Evolutionary conservation across 1,140 invertebrate species (phyloP), one percentile per base, ranked within the genome.

Genomic region (Plectrocnemia conspersa): DNA sequence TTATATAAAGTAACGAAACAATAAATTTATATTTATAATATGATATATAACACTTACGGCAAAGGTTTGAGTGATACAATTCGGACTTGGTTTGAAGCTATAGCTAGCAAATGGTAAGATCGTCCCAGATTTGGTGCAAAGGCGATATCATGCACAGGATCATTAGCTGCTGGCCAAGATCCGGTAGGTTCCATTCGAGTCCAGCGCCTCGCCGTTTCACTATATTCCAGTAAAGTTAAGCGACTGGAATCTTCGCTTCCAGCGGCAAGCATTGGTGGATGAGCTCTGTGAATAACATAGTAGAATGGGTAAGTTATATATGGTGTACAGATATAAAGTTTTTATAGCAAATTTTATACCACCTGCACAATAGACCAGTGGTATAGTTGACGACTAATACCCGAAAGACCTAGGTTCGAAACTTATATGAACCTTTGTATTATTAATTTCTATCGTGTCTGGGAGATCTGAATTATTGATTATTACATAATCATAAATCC

Each of bases 121-220:
- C 93, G 79, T 18, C 96, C 96, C 29, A 96, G 77, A 75, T 97
- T 97, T n/a, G 95, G 94, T 15, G 95, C 91, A 77, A 99, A 99
- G 0, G 89, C 83, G 13, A 98, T 80, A 76, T 97, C 94, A 68
- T 96, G 89, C 15, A 99, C 93, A 4, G 93, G 84, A 64, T 98
- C 93, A 35, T 80, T 83, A 32, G 96, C 32, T 3, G 48, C 21
- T 1, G 59, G 59, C 59, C 59, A 61, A 1, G 59, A n/a, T 6
- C 59, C 59, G 7, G 50, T 21, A 0, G 55, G 59, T 41, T 61
- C 59, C 3, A 61, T 32, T 25, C 89, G 87, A 0, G 82, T 83
- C 89, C 93, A 97, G 63, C 86, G 79, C 22, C 89, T 77, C 1
- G 77, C 71, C 6, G 65, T 65, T 46, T 69, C 59, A 18, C 54